A percentile compares a stretch with the other conserved stretches of the same genome.
These are phyloP conservation scores for Thymelicus sylvestris DNA, from an alignment of 2,888 invertebrate species.

Conservation along the genomic window DNA sequence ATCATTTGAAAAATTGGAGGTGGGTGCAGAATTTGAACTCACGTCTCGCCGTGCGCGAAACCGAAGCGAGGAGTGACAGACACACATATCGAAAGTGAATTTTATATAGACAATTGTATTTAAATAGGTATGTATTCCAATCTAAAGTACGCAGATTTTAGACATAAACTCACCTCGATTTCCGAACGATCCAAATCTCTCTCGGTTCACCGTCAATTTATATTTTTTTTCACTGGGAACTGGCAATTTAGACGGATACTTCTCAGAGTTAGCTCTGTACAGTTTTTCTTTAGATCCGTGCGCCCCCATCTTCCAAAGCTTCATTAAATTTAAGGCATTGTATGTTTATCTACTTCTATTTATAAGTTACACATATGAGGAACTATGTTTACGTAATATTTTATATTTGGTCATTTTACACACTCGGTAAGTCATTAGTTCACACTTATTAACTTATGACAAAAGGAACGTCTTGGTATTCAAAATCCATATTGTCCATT, in stretches of 20 bases:
- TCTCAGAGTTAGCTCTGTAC: conserved; percentile 87
- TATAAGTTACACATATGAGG: conserved; percentile 32
- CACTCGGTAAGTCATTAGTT: conserved; percentile 5
- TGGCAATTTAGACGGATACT: conserved; percentile 82
- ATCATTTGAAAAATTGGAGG: too few species aligned
- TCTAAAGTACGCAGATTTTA: not conserved
- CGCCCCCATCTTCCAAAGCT: conserved; percentile 87
- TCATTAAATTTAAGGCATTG: conserved; percentile 69
- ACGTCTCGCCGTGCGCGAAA: too few species aligned
- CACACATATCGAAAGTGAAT: too few species aligned
- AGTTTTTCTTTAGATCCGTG: conserved; percentile 91
- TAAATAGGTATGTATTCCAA: too few species aligned
- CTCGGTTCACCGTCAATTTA: conserved; percentile 86
- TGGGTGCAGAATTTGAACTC: too few species aligned
- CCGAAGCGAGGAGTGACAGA: too few species aligned
- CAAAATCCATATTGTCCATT: conserved; percentile 8
- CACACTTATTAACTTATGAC: conserved; percentile 11
- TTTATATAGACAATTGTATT: too few species aligned
- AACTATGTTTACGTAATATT: conserved; percentile 25
- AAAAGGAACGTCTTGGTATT: conserved; percentile 6
- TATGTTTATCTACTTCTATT: conserved; percentile 41
- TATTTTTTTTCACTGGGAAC: conserved; percentile 84
- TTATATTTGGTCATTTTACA: conserved; percentile 31
- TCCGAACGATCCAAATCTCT: conserved; percentile 88
- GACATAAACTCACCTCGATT: conserved; percentile 83